Conservation (phyloP, 2,113 vertebrate species). For the Vimba vimba region DNA sequence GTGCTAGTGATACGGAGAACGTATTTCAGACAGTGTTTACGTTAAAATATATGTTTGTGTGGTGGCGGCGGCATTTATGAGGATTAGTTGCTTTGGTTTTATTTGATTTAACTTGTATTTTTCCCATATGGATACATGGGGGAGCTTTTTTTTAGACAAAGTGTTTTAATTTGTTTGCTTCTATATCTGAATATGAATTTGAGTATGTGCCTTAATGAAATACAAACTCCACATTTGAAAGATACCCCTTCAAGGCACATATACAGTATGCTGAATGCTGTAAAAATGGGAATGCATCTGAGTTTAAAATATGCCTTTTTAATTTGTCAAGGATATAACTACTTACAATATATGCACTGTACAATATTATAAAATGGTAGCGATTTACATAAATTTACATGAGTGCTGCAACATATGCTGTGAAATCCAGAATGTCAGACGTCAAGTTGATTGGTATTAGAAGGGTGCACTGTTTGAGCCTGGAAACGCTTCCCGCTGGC, state of each 20-base stretch:
- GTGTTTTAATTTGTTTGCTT: background rate
- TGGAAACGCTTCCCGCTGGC: background rate
- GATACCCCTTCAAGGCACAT: conserved; percentile 73
- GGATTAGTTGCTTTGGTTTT: conserved; percentile 29
- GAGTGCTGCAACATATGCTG: conserved; percentile 20
- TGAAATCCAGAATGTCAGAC: conserved; percentile 21
- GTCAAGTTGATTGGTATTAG: conserved; percentile 18
- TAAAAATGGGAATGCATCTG: conserved; percentile 75
- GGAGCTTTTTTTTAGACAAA: background rate
- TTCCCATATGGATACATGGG: background rate
- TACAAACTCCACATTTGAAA: conserved; percentile 31
- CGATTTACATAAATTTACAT: conserved; percentile 53
- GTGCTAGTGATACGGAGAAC: background rate
- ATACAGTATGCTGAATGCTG: conserved; percentile 67
- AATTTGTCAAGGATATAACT: conserved; percentile 64
- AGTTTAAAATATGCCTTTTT: conserved; percentile 71
- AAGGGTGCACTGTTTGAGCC: conserved; percentile 6
- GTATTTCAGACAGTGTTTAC: background rate
- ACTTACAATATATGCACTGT: conserved; percentile 53
- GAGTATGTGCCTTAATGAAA: conserved; percentile 36
- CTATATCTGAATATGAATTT: conserved; percentile 10
- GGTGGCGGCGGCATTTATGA: background rate
- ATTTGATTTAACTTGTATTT: background rate
- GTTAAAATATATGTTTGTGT: background rate
- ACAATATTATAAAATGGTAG: conserved; percentile 52